Percentiles rank a stretch among this genome's conserved stretches.
phyloP scores from a whole-genome alignment of 2,888 invertebrate species.

The Cyclophora albipunctata region DNA sequence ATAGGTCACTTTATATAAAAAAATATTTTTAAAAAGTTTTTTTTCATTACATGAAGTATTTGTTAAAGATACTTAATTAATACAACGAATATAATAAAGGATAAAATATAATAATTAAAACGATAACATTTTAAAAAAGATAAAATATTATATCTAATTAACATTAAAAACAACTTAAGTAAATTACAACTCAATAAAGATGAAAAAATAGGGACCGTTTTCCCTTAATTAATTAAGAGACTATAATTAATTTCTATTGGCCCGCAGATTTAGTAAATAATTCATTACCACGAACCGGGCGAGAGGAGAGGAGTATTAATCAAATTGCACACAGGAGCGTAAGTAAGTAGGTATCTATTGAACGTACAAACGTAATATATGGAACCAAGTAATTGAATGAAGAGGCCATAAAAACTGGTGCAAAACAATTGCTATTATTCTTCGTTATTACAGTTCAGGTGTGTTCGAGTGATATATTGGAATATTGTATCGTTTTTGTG shows the following conservation, averaged over 20 bases:
- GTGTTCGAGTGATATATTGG: slow-evolving; percentile 61
- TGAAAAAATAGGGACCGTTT: slow-evolving; percentile 15
- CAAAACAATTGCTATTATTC: slow-evolving; percentile 65
- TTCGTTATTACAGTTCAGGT: slow-evolving; percentile 69
- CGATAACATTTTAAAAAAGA: no score
- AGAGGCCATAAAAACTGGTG: slow-evolving; percentile 61
- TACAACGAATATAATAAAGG: no score
- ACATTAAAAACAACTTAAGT: slow-evolving; percentile 2
- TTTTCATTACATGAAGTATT: no score
- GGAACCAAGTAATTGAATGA: slow-evolving; percentile 44
- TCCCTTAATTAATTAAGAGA: slow-evolving; percentile 17
- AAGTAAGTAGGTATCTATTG: slow-evolving; percentile 15
- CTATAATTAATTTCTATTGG: slow-evolving; percentile 19
- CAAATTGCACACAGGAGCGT: slow-evolving; percentile 10
- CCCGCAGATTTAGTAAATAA: slow-evolving; percentile 17
- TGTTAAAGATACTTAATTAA: no score
- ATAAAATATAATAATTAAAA: no score
- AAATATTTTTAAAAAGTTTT: no score
- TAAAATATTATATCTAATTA: no score
- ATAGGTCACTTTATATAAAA: no score
- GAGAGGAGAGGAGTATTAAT: slow-evolving; percentile 10
- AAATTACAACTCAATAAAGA: slow-evolving; percentile 2
- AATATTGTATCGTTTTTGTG: slow-evolving; percentile 56
- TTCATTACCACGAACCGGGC: slow-evolving; percentile 7
- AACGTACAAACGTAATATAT: slow-evolving; percentile 20